phyloP scores from a whole-genome alignment of 1,140 invertebrate genomes.

The Drosophila guanche region DNA sequence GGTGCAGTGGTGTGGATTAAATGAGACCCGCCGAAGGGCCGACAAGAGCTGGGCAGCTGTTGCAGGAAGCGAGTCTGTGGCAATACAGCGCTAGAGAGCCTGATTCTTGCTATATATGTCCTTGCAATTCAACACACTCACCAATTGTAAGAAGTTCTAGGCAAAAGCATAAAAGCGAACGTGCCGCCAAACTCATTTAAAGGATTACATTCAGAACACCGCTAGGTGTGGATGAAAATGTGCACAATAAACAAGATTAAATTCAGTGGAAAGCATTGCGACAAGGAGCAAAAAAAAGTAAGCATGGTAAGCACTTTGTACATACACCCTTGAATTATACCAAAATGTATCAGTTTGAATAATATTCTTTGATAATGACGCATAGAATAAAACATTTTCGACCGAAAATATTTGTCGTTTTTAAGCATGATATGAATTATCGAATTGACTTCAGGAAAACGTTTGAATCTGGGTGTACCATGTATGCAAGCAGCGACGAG shows the following conservation, averaged over 20 bases:
- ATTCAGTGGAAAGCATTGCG: constrained; percentile 68
- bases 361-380: too few species aligned
- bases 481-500: too few species aligned
- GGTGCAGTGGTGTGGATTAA: constrained; percentile 76
- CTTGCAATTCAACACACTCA: background rate
- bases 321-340: constrained; percentile 6
- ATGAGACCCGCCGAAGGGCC: constrained; percentile 56
- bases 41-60: background rate
- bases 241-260: constrained; percentile 70
- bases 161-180: constrained; percentile 78
- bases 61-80: constrained; percentile 35
- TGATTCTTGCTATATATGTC: constrained; percentile 11
- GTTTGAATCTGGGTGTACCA: too few species aligned
- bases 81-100: constrained; percentile 36
- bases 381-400: too few species aligned
- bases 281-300: constrained; percentile 47
- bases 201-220: constrained; percentile 70
- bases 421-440: too few species aligned
- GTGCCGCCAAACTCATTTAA: constrained; percentile 82
- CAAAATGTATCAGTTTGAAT: too few species aligned
- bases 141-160: constrained; percentile 47
- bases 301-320: constrained; percentile 50
- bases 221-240: constrained; percentile 47
- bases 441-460: too few species aligned
- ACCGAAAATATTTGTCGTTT: too few species aligned